These are phyloP conservation scores for Nerophis lumbriciformis DNA, from an alignment of 2,113 vertebrate genomes.

Conservation along the genomic window DNA sequence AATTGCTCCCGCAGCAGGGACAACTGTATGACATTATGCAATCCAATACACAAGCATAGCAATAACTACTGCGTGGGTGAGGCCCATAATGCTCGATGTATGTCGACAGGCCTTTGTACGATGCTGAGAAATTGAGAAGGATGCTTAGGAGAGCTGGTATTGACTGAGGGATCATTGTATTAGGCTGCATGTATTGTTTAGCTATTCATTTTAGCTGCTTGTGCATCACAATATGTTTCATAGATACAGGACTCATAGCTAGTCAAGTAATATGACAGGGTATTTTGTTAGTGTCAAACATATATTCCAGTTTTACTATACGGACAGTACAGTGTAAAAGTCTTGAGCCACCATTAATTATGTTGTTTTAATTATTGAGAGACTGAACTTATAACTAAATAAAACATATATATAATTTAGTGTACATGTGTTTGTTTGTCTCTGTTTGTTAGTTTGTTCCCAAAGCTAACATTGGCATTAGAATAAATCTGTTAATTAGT, in stretches of 20 bases:
- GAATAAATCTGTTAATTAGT: too few species aligned
- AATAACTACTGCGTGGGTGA: not conserved
- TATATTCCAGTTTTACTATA: too few species aligned
- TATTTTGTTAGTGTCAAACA: not conserved
- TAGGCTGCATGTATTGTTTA: not conserved
- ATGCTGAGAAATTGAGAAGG: not conserved
- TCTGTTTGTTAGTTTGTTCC: too few species aligned
- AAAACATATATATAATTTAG: too few species aligned
- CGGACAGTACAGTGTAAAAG: too few species aligned
- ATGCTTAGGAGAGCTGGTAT: not conserved
- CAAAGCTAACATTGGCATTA: too few species aligned
- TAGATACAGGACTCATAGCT: not conserved
- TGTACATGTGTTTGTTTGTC: too few species aligned
- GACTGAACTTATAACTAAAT: too few species aligned
- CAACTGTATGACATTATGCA: conserved; percentile 3
- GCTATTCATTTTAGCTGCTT: not conserved
- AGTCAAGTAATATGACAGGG: not conserved
- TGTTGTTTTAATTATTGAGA: too few species aligned
- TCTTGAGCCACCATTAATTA: too few species aligned
- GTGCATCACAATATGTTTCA: not conserved
- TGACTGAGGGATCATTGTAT: not conserved
- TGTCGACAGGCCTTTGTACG: not conserved
- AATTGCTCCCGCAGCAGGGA: not conserved
- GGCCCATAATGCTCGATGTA: conserved; percentile 2
- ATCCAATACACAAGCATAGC: not conserved